phyloP scores from a whole-genome alignment of 2,113 vertebrate species.

The Pleuronectes platessa region DNA sequence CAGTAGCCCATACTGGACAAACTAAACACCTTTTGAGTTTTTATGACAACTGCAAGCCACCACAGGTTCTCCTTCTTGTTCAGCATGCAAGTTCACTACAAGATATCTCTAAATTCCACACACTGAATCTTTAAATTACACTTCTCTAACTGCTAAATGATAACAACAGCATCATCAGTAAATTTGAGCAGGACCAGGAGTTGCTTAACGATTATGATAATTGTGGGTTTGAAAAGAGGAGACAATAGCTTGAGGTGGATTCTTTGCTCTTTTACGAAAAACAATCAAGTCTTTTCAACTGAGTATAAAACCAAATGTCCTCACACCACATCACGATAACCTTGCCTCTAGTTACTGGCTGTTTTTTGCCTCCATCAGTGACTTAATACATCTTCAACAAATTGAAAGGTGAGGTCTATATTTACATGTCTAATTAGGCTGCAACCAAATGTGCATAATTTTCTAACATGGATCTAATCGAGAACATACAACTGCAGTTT shows the following conservation, averaged over 20 bases:
- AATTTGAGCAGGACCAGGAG: neutral
- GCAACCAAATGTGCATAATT: neutral
- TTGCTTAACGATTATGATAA: neutral
- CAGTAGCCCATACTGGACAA: too few relatives aligned
- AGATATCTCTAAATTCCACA: too few relatives aligned
- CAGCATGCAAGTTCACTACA: too few relatives aligned
- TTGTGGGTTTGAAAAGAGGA: too few relatives aligned
- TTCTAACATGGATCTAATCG: neutral
- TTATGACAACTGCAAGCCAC: too few relatives aligned
- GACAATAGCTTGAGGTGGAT: too few relatives aligned
- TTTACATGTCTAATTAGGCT: neutral
- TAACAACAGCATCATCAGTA: neutral
- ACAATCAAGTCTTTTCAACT: neutral
- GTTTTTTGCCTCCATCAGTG: neutral
- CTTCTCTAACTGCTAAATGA: too few relatives aligned
- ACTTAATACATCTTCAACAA: neutral
- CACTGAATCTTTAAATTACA: too few relatives aligned
- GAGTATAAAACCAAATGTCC: neutral
- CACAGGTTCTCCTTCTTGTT: too few relatives aligned
- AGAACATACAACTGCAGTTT: neutral
- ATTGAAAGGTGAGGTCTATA: neutral
- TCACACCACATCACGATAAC: neutral
- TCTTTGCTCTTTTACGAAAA: neutral
- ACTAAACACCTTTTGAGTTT: too few relatives aligned
- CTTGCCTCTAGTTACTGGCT: neutral